These are phyloP conservation scores for Pachliopta kotzebuea DNA, from an alignment of 2,888 invertebrate genomes.

Conservation along the genomic window DNA sequence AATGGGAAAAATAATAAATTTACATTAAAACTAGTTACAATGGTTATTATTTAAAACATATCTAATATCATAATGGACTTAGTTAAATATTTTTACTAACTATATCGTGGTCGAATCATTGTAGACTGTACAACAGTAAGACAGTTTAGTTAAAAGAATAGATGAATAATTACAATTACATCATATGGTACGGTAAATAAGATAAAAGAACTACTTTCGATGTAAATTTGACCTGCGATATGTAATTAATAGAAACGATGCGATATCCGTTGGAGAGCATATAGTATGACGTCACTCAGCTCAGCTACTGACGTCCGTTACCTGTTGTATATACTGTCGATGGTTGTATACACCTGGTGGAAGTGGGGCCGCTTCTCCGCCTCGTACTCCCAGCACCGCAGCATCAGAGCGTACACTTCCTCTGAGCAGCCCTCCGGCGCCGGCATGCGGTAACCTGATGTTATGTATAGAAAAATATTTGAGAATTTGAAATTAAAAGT, in stretches of 20 bases:
- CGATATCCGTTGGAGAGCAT: neutral
- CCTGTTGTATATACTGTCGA: slow-evolving; percentile 83
- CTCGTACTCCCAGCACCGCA: slow-evolving; percentile 96
- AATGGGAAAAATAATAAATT: too few species aligned
- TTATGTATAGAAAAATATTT: neutral
- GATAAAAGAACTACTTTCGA: too few species aligned
- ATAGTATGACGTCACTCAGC: slow-evolving; percentile 1
- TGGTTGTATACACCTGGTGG: slow-evolving; percentile 90
- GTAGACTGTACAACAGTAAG: slow-evolving; percentile 1
- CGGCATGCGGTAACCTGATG: slow-evolving; percentile 95
- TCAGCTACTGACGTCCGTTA: slow-evolving; percentile 39
- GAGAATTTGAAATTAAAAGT: neutral
- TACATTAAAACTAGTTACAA: neutral
- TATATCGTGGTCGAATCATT: slow-evolving; percentile 3
- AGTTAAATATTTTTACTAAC: neutral
- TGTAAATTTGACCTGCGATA: slow-evolving; percentile 24
- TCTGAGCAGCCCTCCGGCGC: slow-evolving; percentile 93
- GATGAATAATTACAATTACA: neutral
- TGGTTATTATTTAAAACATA: neutral
- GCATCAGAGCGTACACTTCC: slow-evolving; percentile 94
- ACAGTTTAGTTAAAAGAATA: neutral
- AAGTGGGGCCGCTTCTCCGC: slow-evolving; percentile 96
- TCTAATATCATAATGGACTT: slow-evolving; percentile 3
- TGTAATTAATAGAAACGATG: neutral
- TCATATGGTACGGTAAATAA: too few species aligned